Evolutionary conservation across 2,888 invertebrate genomes (phyloP).

Genomic region (Euspilapteryx auroguttella): DNA sequence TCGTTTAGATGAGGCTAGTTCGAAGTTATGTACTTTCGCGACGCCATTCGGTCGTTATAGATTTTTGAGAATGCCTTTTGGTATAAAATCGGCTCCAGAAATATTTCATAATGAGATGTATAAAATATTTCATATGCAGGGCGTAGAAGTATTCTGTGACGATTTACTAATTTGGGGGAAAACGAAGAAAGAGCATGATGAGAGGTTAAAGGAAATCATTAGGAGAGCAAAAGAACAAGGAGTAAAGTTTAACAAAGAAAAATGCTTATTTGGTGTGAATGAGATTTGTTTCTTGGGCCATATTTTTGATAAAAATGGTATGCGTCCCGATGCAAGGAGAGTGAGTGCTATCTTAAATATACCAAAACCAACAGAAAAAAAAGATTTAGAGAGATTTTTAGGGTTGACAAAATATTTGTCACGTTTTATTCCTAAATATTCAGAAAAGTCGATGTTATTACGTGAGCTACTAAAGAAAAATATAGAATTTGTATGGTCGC

Average conservation of each 20-base stretch:
- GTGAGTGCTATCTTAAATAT: not conserved
- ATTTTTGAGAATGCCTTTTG: slow-evolving; percentile 7
- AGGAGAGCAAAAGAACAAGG: slow-evolving; percentile 2
- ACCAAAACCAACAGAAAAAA: not conserved
- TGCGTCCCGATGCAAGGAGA: not conserved
- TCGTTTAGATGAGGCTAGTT: slow-evolving; percentile 5
- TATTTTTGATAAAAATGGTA: slow-evolving; percentile 1
- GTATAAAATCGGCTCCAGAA: slow-evolving; percentile 5
- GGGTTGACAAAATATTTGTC: slow-evolving; percentile 5
- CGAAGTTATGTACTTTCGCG: slow-evolving; percentile 6
- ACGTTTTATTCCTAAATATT: slow-evolving; percentile 5
- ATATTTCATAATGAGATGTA: too few species aligned
- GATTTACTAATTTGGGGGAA: slow-evolving; percentile 5
- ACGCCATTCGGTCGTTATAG: slow-evolving; percentile 6
- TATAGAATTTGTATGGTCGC: slow-evolving; percentile 4
- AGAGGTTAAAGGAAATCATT: slow-evolving; percentile 4
- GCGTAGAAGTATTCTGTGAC: slow-evolving; percentile 6
- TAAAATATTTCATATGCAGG: slow-evolving; percentile 8
- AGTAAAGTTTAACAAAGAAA: slow-evolving; percentile 3
- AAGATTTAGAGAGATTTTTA: too few species aligned
- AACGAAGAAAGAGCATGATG: slow-evolving; percentile 7
- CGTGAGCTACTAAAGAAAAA: slow-evolving; percentile 5
- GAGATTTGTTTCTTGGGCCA: not conserved
- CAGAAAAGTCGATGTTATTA: slow-evolving; percentile 1
- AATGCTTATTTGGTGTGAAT: not conserved